phyloP scores from a whole-genome alignment of 2,113 vertebrate genomes.

The Phrynosoma blainvillii region DNA sequence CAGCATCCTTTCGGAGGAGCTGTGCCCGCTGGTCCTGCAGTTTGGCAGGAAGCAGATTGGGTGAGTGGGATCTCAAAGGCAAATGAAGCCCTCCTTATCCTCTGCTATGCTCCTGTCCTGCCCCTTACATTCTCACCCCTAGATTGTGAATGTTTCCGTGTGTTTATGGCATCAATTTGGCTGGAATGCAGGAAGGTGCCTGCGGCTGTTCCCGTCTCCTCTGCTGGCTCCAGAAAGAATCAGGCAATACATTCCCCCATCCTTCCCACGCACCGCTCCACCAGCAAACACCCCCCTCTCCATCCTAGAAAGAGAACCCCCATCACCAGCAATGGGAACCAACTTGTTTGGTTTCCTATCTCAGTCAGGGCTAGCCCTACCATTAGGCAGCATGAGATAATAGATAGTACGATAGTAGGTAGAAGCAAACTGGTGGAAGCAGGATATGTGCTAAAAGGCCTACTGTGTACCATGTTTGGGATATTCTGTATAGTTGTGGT shows the following conservation, averaged over 20 bases:
- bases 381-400: too few relatives aligned
- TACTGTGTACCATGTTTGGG: too few relatives aligned
- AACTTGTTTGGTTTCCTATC: not conserved
- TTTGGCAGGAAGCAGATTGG: not conserved
- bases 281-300: too few relatives aligned
- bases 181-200: slow-evolving; percentile 36
- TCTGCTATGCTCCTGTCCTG: not conserved
- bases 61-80: not conserved
- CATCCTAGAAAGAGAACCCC: not conserved
- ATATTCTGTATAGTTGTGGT: too few relatives aligned
- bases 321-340: not conserved
- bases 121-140: not conserved
- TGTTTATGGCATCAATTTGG: slow-evolving; percentile 39
- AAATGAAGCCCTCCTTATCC: not conserved
- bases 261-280: not conserved
- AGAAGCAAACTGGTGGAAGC: too few relatives aligned
- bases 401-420: too few relatives aligned
- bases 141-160: slow-evolving; percentile 23
- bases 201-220: slow-evolving; percentile 23
- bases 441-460: too few relatives aligned
- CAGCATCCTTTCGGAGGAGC: not conserved
- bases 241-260: not conserved
- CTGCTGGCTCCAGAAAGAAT: slow-evolving; percentile 24
- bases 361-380: too few relatives aligned
- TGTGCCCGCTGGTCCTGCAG: not conserved